Evolutionary conservation across 2,888 invertebrate species (phyloP).

Genomic region (Eupelmus urozonus): DNA sequence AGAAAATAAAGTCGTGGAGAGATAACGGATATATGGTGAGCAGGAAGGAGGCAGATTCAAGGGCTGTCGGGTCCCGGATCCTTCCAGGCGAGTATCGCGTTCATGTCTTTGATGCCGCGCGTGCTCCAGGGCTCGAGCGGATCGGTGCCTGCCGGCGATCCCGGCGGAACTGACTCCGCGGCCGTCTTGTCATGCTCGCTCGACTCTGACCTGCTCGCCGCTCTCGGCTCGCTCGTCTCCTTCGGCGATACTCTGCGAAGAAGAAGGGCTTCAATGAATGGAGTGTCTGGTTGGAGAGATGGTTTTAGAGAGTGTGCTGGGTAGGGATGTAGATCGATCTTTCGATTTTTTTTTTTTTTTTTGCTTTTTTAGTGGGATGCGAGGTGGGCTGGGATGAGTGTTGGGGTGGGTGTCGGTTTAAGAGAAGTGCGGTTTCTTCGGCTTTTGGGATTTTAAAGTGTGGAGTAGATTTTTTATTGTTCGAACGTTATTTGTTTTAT

Average conservation of each 20-base stretch:
- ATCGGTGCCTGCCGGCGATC: constrained; percentile 73
- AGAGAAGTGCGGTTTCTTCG: too few relatives aligned
- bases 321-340: too few relatives aligned
- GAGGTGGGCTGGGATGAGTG: too few relatives aligned
- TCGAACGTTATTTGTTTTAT: too few relatives aligned
- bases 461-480: too few relatives aligned
- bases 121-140: constrained; percentile 87
- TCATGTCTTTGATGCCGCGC: constrained; percentile 84
- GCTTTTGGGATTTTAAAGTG: too few relatives aligned
- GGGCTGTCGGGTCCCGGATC: constrained; percentile 79
- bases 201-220: constrained; percentile 71
- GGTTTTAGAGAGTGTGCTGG: too few relatives aligned
- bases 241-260: constrained; percentile 78
- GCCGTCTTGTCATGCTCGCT: constrained; percentile 65
- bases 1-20: too few relatives aligned
- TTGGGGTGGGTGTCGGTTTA: too few relatives aligned
- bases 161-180: neutral
- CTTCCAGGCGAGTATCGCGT: constrained; percentile 83
- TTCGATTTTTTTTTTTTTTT: too few relatives aligned
- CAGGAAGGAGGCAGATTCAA: constrained; percentile 67
- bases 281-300: too few relatives aligned
- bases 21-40: neutral
- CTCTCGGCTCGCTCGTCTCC: constrained; percentile 65
- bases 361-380: too few relatives aligned
- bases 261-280: neutral